These are phyloP conservation scores for Grammomys dolichurus DNA, from an alignment of 2,113 vertebrate genomes.

Conservation along the genomic window DNA sequence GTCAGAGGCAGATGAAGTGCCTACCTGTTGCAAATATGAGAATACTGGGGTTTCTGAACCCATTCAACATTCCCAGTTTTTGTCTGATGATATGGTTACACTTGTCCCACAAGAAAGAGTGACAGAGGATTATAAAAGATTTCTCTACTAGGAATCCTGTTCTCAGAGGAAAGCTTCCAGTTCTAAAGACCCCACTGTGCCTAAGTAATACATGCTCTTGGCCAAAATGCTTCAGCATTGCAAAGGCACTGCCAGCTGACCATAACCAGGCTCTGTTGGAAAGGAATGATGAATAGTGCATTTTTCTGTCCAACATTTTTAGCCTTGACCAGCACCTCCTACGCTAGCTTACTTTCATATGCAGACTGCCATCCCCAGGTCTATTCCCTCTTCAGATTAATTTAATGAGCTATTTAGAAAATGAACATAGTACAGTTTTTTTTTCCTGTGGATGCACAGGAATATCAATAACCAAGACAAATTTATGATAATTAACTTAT, in stretches of 20 bases:
- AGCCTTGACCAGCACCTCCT: neutral
- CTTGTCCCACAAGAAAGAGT: neutral
- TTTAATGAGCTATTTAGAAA: constrained; percentile 43
- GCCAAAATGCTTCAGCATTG: neutral
- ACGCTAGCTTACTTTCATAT: neutral
- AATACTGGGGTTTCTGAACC: too few species aligned
- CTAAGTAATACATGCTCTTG: neutral
- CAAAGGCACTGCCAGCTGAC: neutral
- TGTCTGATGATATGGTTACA: too few species aligned
- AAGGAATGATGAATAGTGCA: neutral
- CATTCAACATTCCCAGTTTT: too few species aligned
- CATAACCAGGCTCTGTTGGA: neutral
- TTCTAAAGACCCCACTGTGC: neutral
- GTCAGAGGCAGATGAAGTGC: too few species aligned
- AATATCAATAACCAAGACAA: constrained; percentile 11
- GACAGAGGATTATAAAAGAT: neutral
- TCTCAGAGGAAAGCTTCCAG: neutral
- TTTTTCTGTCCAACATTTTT: neutral
- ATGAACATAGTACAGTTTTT: neutral
- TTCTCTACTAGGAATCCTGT: neutral
- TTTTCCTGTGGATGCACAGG: neutral
- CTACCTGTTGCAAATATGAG: too few species aligned
- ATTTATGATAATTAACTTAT: constrained; percentile 23
- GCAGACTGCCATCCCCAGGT: neutral
- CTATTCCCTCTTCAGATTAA: neutral